These are phyloP conservation scores for Apomyelois bistriatella DNA, from an alignment of 2,888 invertebrate genomes.

Conservation along the genomic window DNA sequence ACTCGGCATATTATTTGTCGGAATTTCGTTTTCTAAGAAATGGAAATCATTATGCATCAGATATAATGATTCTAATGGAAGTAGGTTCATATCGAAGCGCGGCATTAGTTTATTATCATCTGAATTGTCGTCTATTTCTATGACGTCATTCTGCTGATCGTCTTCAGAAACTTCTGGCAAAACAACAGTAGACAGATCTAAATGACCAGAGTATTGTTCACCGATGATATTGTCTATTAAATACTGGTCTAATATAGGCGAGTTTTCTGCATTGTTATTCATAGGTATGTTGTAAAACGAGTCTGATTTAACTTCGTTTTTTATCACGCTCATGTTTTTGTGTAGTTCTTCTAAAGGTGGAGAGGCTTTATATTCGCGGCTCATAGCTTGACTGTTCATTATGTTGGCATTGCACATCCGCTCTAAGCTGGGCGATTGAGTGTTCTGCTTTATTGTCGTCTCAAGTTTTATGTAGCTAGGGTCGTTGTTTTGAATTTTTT, in stretches of 20 bases:
- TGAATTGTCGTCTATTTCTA: constrained; percentile 73
- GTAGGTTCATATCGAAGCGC: constrained; percentile 61
- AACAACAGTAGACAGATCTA: constrained; percentile 57
- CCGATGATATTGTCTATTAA: constrained; percentile 67
- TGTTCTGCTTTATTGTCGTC: constrained; percentile 69
- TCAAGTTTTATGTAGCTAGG: constrained; percentile 74
- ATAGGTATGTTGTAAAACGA: constrained; percentile 58
- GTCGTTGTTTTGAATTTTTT: constrained; percentile 61
- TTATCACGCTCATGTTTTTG: constrained; percentile 68
- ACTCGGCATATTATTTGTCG: constrained; percentile 38
- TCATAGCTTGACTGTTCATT: constrained; percentile 50
- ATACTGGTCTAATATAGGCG: constrained; percentile 63
- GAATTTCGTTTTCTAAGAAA: constrained; percentile 64
- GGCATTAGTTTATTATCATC: constrained; percentile 68
- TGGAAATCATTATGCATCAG: constrained; percentile 72
- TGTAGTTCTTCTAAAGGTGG: constrained; percentile 70
- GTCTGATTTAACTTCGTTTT: constrained; percentile 71
- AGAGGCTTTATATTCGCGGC: constrained; percentile 66
- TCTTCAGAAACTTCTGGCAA: constrained; percentile 50
- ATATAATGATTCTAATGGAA: constrained; percentile 62
- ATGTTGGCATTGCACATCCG: constrained; percentile 68
- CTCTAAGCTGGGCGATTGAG: constrained; percentile 67
- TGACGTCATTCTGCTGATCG: constrained; percentile 62
- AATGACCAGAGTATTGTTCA: constrained; percentile 59
- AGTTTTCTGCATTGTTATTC: constrained; percentile 46